A percentile compares a stretch with the other conserved stretches of the same genome.
phyloP scores from a whole-genome alignment of 1,140 invertebrate genomes.

The Panagrolaimus sp. region DNA sequence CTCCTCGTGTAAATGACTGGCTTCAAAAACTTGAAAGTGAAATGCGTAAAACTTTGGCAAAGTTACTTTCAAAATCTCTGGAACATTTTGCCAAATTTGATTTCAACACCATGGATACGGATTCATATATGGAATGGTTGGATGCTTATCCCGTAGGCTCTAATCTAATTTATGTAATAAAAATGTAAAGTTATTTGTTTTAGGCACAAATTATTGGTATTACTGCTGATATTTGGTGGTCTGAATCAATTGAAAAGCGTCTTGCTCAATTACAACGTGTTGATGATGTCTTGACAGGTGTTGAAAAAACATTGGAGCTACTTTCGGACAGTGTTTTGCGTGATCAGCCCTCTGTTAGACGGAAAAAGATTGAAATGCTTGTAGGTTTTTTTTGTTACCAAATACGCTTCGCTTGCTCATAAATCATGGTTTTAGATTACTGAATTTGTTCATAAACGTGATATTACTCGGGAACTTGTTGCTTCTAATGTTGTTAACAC shows the following conservation, averaged over 20 bases:
- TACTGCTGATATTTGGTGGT: constrained; percentile 69
- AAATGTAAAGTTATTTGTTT: no score
- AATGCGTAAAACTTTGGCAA: constrained; percentile 90
- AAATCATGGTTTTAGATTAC: constrained; percentile 89
- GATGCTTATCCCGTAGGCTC: constrained; percentile 74
- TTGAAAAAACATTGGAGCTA: constrained; percentile 84
- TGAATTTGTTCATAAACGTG: constrained; percentile 97
- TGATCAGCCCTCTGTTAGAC: constrained; percentile 85
- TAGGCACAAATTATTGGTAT: constrained; percentile 76
- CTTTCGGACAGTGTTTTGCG: constrained; percentile 96
- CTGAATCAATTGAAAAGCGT: constrained; percentile 65
- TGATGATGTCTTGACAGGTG: constrained; percentile 75
- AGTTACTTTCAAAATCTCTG: constrained; percentile 78
- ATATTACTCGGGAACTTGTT: constrained; percentile 82
- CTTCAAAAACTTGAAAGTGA: constrained; percentile 85
- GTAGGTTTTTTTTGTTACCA: constrained; percentile 24
- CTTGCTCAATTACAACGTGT: constrained; percentile 62
- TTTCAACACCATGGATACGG: constrained; percentile 73
- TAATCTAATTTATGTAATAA: no score
- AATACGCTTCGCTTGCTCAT: no score
- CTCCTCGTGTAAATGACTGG: constrained; percentile 99
- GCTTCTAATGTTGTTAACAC: constrained; percentile 74
- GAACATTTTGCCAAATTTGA: constrained; percentile 83
- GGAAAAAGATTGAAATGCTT: constrained; percentile 78
- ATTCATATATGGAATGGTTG: constrained; percentile 84